Base-by-base conservation (phyloP, 2,797 vertebrate genomes). In the Phoeniculus purpureus region DNA sequence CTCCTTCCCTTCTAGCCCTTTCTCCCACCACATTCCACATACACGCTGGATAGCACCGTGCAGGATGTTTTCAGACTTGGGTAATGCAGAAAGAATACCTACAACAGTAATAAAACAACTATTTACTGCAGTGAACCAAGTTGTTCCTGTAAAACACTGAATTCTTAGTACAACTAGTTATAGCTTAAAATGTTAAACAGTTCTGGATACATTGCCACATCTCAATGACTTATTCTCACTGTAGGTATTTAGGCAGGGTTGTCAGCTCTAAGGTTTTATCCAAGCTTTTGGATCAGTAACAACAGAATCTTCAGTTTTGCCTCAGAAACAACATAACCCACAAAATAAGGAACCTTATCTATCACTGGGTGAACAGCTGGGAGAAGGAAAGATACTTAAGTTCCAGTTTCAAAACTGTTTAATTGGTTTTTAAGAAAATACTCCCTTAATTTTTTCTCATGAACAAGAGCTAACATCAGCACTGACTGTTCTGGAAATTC, bases 11-110 rank as follows among this genome's bases (percentile, higher is more conserved):
- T 97, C 96, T 51, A 99, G 97, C 31, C 97, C 98, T 71, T 97
- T 99, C 87, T 98, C 98, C 99, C 99, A 99, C 99, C 99, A 99
- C 64, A 95, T 95, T 54, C 98, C 98, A 90, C 97, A 99, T 22
- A 99, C 73, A 3, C 20, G 75, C 40, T 97, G 98, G 85, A 99
- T 95, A 17, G 97, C 95, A 19, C 70, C 93, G 85, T 93, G 97
- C 7, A 99, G 96, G 11, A 45, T 66, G 12, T 92, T 94, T 72
- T 98, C 98, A 6, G 98, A 98, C 61, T 96, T 96, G 3, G 98
- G 97, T 81, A 98, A 95, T 2, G 94, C 97, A 67, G 96, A 96
- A 91, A 98, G 52, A 92, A 98, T 87, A 84, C 95, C 98, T 98
- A 61, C 19, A 94, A 85, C 14, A 82, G 52, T 54, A 82, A 87